Evolutionary conservation across 2,113 vertebrate genomes (phyloP).

Genomic region (Delphinus delphis): DNA sequence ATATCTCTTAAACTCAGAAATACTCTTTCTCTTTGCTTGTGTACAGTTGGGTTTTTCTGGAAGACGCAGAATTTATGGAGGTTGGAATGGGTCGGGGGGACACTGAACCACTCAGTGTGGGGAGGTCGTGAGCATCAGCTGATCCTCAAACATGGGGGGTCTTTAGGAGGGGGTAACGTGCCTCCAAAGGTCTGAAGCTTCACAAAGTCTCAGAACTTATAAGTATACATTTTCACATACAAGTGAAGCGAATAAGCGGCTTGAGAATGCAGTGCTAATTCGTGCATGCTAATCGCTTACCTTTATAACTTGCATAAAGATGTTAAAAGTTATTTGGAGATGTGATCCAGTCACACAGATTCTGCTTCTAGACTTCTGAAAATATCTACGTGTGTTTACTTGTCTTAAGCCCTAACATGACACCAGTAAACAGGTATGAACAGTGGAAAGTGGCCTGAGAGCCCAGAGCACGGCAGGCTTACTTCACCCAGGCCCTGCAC

Average conservation of each 20-base stretch:
- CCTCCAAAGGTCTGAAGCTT: background rate
- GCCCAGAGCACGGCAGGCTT: background rate
- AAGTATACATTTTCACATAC: background rate
- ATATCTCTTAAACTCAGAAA: conserved; percentile 42
- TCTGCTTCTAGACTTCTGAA: background rate
- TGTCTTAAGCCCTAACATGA: background rate
- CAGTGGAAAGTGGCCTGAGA: rapidly evolving
- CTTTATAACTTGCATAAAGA: background rate
- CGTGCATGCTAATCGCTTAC: background rate
- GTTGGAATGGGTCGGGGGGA: background rate
- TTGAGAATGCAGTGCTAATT: background rate
- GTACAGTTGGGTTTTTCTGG: conserved; percentile 14
- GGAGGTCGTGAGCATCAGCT: background rate
- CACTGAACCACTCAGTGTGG: too few relatives aligned
- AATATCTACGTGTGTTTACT: background rate
- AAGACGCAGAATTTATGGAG: background rate
- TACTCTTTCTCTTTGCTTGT: conserved; percentile 38
- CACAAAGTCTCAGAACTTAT: background rate
- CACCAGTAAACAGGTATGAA: background rate
- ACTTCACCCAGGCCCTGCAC: background rate
- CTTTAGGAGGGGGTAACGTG: background rate
- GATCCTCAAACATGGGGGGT: background rate
- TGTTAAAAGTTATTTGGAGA: background rate
- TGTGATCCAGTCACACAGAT: background rate
- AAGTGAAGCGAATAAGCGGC: background rate